These are phyloP conservation scores for Porites rus DNA, from an alignment of 92 coral and sea anemone species.

Conservation along the genomic window DNA sequence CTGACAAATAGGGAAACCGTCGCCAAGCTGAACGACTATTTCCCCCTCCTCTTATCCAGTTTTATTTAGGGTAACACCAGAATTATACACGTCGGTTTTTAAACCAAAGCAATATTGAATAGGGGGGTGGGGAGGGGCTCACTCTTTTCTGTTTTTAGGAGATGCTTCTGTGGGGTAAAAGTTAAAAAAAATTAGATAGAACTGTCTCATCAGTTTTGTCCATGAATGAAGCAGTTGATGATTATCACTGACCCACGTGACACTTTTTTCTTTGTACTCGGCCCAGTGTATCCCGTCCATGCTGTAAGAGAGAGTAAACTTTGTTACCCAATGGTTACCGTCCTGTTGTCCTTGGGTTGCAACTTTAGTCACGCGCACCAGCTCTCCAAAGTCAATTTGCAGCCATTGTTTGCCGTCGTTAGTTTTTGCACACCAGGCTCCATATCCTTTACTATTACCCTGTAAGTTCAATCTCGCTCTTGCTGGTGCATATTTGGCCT, in stretches of 20 bases:
- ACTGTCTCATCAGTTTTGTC: background rate
- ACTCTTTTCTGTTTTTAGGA: too few species aligned
- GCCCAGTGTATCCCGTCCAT: conserved; percentile 42
- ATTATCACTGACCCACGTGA: conserved; percentile 12
- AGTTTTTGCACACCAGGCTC: conserved; percentile 34
- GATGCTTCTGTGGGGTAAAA: too few species aligned
- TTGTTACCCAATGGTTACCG: conserved; percentile 8
- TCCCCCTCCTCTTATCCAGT: too few species aligned
- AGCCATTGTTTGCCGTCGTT: conserved; percentile 44
- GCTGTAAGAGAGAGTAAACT: conserved; percentile 39
- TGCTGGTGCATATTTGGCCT: background rate
- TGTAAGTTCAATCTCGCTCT: conserved; percentile 40
- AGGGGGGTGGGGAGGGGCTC: too few species aligned
- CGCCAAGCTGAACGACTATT: too few species aligned
- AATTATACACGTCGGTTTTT: too few species aligned
- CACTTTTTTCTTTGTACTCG: conserved; percentile 33
- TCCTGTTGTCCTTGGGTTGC: conserved; percentile 48
- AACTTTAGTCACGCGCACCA: conserved; percentile 30
- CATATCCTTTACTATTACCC: background rate
- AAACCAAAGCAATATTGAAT: too few species aligned
- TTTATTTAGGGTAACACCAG: too few species aligned
- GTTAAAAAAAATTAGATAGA: background rate
- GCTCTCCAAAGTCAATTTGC: conserved; percentile 38
- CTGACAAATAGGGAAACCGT: too few species aligned
- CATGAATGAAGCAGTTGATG: background rate